These are phyloP conservation scores for Petaurus breviceps DNA, from an alignment of 2,113 vertebrate genomes.

Conservation along the genomic window DNA sequence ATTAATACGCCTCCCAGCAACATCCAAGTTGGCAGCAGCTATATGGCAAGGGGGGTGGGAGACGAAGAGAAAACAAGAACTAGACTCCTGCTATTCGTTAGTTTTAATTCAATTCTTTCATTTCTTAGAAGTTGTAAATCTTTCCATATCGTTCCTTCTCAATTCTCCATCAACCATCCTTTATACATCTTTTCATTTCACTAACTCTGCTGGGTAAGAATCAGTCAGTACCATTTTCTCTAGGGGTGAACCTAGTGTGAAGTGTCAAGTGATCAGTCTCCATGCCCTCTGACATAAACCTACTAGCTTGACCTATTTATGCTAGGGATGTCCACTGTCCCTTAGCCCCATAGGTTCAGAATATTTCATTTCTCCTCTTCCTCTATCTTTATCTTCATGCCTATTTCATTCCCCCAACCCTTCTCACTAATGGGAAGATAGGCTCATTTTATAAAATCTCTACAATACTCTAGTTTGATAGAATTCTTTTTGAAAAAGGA, in stretches of 20 bases:
- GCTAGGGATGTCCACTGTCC: background rate
- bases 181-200: background rate
- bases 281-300: background rate
- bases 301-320: background rate
- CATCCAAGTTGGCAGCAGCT: background rate
- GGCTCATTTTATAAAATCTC: background rate
- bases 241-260: background rate
- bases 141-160: background rate
- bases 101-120: background rate
- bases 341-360: background rate
- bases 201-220: background rate
- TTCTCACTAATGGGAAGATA: conserved; percentile 9
- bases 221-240: background rate
- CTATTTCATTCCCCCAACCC: conserved; percentile 28
- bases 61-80: background rate
- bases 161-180: background rate
- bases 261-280: background rate
- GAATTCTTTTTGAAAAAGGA: conserved; percentile 32
- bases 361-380: conserved; percentile 19
- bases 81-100: background rate
- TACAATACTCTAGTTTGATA: conserved; percentile 37
- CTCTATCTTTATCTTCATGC: conserved; percentile 22
- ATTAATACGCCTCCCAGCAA: background rate
- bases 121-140: background rate
- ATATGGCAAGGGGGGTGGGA: background rate